phyloP scores from a whole-genome alignment of 2,113 vertebrate species.

The Tiliqua scincoides region DNA sequence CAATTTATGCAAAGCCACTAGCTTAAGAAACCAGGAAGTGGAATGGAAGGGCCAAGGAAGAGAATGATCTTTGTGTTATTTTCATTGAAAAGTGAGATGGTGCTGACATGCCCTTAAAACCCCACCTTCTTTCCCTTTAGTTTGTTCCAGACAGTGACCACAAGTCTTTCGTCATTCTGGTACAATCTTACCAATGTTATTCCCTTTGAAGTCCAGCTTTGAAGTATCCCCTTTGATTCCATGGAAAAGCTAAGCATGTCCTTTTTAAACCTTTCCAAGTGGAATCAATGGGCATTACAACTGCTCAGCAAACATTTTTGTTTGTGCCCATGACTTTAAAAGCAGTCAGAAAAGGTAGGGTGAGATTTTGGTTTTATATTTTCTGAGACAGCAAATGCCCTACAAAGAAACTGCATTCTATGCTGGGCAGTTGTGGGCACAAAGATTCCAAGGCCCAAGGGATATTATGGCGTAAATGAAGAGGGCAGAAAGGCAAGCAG shows the following conservation, averaged over 20 bases:
- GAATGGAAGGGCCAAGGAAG: not conserved
- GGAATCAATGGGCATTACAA: not conserved
- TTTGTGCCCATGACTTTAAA: not conserved
- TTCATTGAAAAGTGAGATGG: not conserved
- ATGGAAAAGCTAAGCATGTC: not conserved
- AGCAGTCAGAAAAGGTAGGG: not conserved
- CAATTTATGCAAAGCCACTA: constrained; percentile 47
- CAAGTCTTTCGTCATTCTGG: not conserved
- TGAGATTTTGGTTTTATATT: not conserved
- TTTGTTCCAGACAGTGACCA: not conserved
- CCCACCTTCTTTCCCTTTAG: not conserved
- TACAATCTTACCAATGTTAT: too few species aligned
- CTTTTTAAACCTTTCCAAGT: not conserved
- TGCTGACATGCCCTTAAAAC: not conserved
- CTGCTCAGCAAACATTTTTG: too few species aligned
- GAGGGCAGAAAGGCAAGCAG: constrained; percentile 21
- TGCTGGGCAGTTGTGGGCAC: not conserved
- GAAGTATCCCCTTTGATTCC: too few species aligned
- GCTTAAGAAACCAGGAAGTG: constrained; percentile 5
- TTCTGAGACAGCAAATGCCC: constrained; percentile 1
- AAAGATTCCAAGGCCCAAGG: not conserved
- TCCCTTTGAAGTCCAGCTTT: not conserved
- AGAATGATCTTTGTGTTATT: not conserved
- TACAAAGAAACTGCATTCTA: not conserved
- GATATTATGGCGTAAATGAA: constrained; percentile 14